Percentiles rank a stretch among this genome's conserved stretches.
Conservation (phyloP, 2,113 vertebrate genomes). For the Tachycineta bicolor region DNA sequence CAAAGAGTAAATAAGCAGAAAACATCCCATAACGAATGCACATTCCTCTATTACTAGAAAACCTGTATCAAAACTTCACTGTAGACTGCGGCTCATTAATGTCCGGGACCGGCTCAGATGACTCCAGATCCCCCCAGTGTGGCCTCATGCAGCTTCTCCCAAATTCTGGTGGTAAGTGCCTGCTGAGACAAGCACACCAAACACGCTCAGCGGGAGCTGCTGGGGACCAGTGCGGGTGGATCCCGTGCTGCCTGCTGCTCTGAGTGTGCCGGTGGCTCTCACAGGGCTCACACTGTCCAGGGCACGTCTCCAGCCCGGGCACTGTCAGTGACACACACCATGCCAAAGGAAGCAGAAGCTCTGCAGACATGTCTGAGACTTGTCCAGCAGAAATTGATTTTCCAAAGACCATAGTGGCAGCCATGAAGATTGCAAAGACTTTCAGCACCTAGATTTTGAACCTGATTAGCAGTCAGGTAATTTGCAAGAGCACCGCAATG, state of each 20-base stretch:
- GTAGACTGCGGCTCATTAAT: not conserved
- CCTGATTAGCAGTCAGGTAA: not conserved
- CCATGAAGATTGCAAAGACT: not conserved
- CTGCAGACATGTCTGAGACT: not conserved
- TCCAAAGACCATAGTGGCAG: not conserved
- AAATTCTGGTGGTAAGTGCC: not conserved
- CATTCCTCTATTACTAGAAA: not conserved
- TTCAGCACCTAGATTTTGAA: not conserved
- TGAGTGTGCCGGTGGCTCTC: not conserved
- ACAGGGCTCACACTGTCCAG: not conserved
- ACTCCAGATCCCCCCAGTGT: fast-evolving
- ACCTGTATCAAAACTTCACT: not conserved
- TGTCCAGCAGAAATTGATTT: not conserved
- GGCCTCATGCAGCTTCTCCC: not conserved
- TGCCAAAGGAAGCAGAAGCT: not conserved
- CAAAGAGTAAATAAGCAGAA: not conserved
- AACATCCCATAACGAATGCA: not conserved
- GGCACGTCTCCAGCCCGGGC: fast-evolving
- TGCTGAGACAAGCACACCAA: fast-evolving
- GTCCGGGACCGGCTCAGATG: not conserved
- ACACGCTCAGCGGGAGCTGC: not conserved
- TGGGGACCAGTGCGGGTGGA: not conserved
- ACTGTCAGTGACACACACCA: fast-evolving
- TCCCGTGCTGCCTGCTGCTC: not conserved
- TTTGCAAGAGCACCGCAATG: not conserved